Percentiles rank a stretch among this genome's conserved stretches.
These are phyloP conservation scores for Uria lomvia DNA, from an alignment of 2,113 vertebrate genomes.

Conservation along the genomic window DNA sequence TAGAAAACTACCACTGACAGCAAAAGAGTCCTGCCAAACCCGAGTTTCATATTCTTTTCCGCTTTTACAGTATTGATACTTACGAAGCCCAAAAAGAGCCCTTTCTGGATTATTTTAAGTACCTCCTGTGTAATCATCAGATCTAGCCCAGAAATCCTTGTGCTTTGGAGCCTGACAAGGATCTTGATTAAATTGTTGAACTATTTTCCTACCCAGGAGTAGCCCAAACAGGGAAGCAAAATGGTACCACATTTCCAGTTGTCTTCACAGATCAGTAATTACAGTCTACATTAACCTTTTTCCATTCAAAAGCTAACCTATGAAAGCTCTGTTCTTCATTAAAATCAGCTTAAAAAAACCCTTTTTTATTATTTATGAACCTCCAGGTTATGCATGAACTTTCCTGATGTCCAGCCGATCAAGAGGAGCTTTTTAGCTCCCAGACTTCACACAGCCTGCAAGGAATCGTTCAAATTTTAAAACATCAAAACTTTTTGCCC, in stretches of 20 bases:
- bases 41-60: not conserved
- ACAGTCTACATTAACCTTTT: conserved; percentile 30
- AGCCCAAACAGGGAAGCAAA: not conserved
- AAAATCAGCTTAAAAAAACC: not conserved
- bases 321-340: not conserved
- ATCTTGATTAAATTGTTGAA: not conserved
- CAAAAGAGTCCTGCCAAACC: not conserved
- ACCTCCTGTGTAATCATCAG: not conserved
- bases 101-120: not conserved
- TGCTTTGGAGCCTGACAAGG: not conserved
- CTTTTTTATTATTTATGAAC: not conserved
- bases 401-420: not conserved
- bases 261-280: not conserved
- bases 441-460: not conserved
- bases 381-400: conserved; percentile 40
- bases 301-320: not conserved
- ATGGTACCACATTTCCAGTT: not conserved
- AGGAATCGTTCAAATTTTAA: not conserved
- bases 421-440: not conserved
- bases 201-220: not conserved
- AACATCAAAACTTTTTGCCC: not conserved
- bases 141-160: not conserved
- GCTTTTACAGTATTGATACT: not conserved
- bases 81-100: not conserved
- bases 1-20: not conserved